phyloP scores from a whole-genome alignment of 2,797 vertebrate species.

The Anguilla obscura region DNA sequence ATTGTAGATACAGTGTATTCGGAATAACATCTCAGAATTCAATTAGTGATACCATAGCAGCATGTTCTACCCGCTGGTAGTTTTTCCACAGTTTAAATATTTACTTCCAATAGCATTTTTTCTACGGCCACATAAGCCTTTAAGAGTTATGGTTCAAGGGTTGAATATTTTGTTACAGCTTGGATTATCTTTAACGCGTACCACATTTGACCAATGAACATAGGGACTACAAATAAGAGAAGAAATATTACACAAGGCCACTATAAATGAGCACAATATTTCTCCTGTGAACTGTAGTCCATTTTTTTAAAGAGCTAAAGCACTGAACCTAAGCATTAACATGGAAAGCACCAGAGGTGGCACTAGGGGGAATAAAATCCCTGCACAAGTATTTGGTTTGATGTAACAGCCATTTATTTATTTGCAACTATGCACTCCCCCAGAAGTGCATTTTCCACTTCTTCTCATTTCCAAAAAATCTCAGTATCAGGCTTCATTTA shows the following conservation, averaged over 20 bases:
- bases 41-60: background rate
- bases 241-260: background rate
- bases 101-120: background rate
- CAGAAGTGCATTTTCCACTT: background rate
- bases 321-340: background rate
- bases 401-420: background rate
- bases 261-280: too few relatives aligned
- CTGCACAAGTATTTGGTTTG: background rate
- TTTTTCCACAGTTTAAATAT: background rate
- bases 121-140: background rate
- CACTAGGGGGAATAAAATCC: background rate
- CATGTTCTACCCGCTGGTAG: background rate
- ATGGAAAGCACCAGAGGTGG: background rate
- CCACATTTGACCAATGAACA: conserved; percentile 5
- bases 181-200: conserved; percentile 4
- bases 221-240: background rate
- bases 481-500: background rate
- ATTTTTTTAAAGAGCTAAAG: background rate
- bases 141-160: background rate
- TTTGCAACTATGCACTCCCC: background rate
- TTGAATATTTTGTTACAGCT: background rate
- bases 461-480: background rate
- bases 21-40: background rate
- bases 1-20: background rate
- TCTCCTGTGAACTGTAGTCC: background rate